Percentiles rank a stretch among this genome's conserved stretches.
Evolutionary conservation across 1,140 invertebrate genomes (phyloP).

Genomic region (Sitophilus oryzae): DNA sequence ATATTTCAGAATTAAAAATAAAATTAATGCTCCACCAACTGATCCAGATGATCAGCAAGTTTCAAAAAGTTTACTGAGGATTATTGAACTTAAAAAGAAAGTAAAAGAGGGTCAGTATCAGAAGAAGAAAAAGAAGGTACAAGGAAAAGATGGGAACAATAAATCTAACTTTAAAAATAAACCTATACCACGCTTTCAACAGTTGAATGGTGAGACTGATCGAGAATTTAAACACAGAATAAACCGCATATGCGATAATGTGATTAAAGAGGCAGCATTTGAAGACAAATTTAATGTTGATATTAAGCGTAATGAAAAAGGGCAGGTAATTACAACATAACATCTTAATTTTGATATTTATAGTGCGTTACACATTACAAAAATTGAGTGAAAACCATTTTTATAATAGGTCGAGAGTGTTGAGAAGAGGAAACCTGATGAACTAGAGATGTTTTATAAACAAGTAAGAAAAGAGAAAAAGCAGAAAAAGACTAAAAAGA

Average conservation of each 20-base stretch:
- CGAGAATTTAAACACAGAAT: constrained; percentile 47
- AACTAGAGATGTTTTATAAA: constrained; percentile 43
- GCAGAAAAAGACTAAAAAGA: constrained; percentile 44
- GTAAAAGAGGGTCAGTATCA: constrained; percentile 40
- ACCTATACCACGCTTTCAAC: constrained; percentile 47
- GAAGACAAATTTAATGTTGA: constrained; percentile 52
- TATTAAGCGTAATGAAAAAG: constrained; percentile 48
- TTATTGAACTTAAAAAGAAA: constrained; percentile 55
- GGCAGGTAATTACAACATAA: constrained; percentile 38
- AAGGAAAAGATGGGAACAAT: constrained; percentile 1
- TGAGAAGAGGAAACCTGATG: constrained; percentile 45
- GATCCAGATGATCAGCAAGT: constrained; percentile 59
- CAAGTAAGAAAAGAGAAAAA: constrained; percentile 38
- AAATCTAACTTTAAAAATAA: constrained; percentile 33
- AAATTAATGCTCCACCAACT: constrained; percentile 61
- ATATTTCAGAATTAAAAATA: constrained; percentile 54
- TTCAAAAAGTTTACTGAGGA: constrained; percentile 53
- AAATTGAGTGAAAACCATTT: too few species aligned
- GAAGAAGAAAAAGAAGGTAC: constrained; percentile 36
- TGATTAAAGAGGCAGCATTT: constrained; percentile 49
- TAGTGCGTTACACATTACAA: constrained; percentile 3
- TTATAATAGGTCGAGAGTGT: constrained; percentile 43
- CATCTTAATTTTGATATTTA: too few species aligned
- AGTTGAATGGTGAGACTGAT: constrained; percentile 45
- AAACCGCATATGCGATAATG: constrained; percentile 44